phyloP scores from a whole-genome alignment of 2,113 vertebrate species.

The Corythornis madagascariensis region DNA sequence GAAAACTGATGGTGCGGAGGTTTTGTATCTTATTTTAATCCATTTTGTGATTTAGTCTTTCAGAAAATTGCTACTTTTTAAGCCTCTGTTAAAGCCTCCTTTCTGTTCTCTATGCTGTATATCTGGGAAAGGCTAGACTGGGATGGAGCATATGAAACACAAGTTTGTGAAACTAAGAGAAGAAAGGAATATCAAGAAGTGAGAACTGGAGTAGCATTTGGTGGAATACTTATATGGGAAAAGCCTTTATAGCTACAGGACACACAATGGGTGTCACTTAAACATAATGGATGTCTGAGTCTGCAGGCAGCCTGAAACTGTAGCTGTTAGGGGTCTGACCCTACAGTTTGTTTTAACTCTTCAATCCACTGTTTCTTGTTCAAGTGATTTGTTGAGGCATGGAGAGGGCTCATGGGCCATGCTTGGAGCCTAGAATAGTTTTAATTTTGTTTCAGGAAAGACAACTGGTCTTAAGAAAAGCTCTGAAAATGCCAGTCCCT shows the following conservation, averaged over 20 bases:
- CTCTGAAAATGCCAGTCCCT: not conserved
- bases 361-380: not conserved
- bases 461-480: not conserved
- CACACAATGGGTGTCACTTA: not conserved
- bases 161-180: not conserved
- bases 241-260: not conserved
- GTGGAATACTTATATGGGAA: not conserved
- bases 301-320: not conserved
- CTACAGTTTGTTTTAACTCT: not conserved
- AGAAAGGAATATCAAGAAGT: not conserved
- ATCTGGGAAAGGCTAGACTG: not conserved
- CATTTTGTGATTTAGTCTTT: not conserved
- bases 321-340: not conserved
- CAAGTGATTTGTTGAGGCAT: not conserved
- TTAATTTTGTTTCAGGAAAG: not conserved
- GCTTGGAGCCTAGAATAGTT: not conserved
- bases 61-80: not conserved
- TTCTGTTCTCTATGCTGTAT: not conserved
- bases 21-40: not conserved
- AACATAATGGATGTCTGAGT: not conserved
- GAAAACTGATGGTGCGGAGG: not conserved
- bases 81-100: not conserved
- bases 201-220: not conserved
- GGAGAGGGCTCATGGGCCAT: accelerated
- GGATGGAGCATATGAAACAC: not conserved